Evolutionary conservation across 1,140 invertebrate genomes (phyloP), one percentile per base, ranked within the genome.

Genomic region (Ooceraea biroi): DNA sequence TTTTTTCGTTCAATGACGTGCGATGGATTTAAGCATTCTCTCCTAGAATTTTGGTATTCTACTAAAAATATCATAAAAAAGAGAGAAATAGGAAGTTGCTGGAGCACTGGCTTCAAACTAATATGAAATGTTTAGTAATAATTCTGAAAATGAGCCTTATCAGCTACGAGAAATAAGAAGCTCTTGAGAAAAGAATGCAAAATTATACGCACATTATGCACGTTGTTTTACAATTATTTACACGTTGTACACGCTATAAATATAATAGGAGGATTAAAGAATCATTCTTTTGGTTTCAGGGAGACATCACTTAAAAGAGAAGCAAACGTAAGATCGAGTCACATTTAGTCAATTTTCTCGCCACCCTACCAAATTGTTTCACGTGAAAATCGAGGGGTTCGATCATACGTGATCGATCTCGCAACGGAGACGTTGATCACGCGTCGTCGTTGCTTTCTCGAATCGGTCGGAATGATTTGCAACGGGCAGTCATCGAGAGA

Each of bases 1-100:
- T 88, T 82, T 90, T 87, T 74, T 83, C 82, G 76, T 10, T 27
- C 48, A 52, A 22, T 78, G 63, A 63, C 61, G 60, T 19, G 36
- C 65, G 17, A 30, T 22, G 63, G 50, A 48, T 69, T 57, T 69
- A 44, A 44, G 36, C 50, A 55, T 69, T 22, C 17, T 17, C 46
- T 44, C 10, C 48, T 48, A 57, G 36, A 65, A 63, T 30, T 11
- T 57, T 10, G 50, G 44, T 19, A 46, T 30, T 61, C n/a, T 25
- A 46, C 80, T 44, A 63, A 41, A 55, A 66, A 58, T 68, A 58
- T 48, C 50, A 19, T 22, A 30, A 73, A 55, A 58, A 48, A 78
- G 65, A 30, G 48, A 25, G 12, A 12, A 44, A 25, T 52, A 52
- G 44, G 41, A 44, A 78, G 30, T 5, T 36, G 52, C 12, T 57